phyloP scores from a whole-genome alignment of 2,888 invertebrate genomes.

The Stenolophus ochropezus region DNA sequence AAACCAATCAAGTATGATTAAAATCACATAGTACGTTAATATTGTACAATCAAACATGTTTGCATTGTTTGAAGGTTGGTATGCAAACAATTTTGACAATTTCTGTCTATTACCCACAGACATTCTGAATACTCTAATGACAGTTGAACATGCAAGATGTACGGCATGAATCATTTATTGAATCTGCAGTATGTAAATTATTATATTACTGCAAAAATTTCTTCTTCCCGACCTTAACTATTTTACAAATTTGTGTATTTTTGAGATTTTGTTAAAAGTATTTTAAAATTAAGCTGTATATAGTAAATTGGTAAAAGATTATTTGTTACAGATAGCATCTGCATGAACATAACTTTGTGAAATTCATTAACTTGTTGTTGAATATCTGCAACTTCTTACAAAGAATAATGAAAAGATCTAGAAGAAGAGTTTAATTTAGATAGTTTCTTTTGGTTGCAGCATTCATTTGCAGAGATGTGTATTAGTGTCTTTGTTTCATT shows the following conservation, averaged over 20 bases:
- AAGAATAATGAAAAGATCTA: not conserved
- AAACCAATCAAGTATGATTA: not conserved
- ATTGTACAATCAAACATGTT: not conserved
- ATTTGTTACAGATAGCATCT: not conserved
- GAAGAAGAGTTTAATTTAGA: not conserved
- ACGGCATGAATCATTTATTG: not conserved
- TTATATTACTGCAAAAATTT: too few species aligned
- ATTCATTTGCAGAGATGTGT: not conserved
- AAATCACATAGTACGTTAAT: not conserved
- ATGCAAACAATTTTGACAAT: not conserved
- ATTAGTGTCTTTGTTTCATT: not conserved
- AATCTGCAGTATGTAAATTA: not conserved
- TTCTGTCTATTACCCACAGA: not conserved
- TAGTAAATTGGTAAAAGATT: too few species aligned
- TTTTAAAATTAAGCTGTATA: too few species aligned
- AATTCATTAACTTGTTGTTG: not conserved
- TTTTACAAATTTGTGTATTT: too few species aligned
- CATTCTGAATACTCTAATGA: not conserved
- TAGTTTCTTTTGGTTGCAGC: not conserved
- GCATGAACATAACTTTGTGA: not conserved
- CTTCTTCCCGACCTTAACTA: too few species aligned
- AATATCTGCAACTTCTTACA: not conserved
- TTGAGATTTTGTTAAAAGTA: too few species aligned
- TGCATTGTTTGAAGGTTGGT: not conserved
- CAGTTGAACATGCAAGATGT: not conserved